Conservation (phyloP, 2,113 vertebrate genomes). For the Lichenostomus cassidix region DNA sequence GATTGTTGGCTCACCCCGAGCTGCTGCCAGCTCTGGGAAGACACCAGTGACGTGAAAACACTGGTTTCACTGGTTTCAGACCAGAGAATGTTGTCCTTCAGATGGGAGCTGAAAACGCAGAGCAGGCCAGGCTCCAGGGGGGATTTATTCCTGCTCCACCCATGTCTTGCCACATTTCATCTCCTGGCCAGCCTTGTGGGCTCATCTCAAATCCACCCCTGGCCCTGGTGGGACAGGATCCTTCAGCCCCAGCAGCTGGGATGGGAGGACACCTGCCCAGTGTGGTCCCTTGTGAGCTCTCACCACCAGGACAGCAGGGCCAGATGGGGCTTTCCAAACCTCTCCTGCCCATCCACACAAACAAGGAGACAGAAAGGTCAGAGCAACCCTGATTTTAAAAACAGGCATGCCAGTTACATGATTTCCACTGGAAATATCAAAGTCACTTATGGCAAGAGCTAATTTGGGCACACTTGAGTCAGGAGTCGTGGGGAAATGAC, state of each 20-base stretch:
- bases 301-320: background rate
- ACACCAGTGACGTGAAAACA: background rate
- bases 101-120: background rate
- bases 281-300: accelerated
- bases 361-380: conserved; percentile 13
- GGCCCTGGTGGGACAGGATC: background rate
- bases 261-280: background rate
- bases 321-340: background rate
- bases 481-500: conserved; percentile 34
- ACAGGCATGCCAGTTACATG: conserved; percentile 32
- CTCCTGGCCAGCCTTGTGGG: background rate
- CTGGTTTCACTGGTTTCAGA: no score
- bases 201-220: background rate
- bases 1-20: background rate
- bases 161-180: accelerated
- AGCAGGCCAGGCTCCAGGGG: background rate
- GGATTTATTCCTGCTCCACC: background rate
- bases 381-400: conserved; percentile 38
- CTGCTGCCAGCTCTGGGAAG: background rate
- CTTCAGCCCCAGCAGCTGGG: background rate
- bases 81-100: background rate
- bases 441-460: conserved; percentile 51
- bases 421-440: conserved; percentile 63
- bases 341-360: background rate
- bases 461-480: conserved; percentile 46